Percentiles rank a stretch among this genome's conserved stretches.
phyloP scores from a whole-genome alignment of 2,113 vertebrate species.

The Recurvirostra avosetta region DNA sequence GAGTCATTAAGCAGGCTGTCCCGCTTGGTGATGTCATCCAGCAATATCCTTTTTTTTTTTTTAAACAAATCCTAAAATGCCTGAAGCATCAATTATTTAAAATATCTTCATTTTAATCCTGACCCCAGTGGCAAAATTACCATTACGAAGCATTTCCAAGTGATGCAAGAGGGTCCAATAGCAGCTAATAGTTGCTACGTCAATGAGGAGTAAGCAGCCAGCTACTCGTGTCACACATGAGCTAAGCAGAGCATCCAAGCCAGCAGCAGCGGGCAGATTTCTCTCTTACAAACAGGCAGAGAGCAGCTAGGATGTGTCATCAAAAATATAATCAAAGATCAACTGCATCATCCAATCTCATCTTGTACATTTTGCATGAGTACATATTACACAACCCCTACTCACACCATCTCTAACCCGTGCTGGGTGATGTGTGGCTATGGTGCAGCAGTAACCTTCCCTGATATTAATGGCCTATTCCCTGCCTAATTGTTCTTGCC shows the following conservation, averaged over 20 bases:
- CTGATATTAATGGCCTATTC: neutral
- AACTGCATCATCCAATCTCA: conserved; percentile 29
- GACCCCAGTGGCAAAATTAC: conserved; percentile 26
- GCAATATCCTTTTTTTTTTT: neutral
- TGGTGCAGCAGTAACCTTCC: neutral
- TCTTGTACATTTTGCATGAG: neutral
- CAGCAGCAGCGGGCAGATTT: neutral
- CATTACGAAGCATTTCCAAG: neutral
- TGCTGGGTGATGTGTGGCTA: neutral
- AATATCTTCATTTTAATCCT: conserved; percentile 51
- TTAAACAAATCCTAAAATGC: neutral
- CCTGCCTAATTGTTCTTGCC: neutral
- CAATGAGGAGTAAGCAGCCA: conserved; percentile 7
- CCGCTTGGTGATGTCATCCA: conserved; percentile 41
- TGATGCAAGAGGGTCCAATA: conserved; percentile 22
- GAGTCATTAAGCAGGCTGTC: conserved; percentile 63
- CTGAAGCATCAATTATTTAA: conserved; percentile 37
- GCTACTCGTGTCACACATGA: conserved; percentile 19
- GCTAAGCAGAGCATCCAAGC: conserved; percentile 27
- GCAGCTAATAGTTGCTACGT: neutral
- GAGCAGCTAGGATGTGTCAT: conserved; percentile 58
- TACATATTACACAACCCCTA: neutral
- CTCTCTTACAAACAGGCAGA: conserved; percentile 20
- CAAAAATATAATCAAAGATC: conserved; percentile 57
- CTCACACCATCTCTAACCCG: neutral